Evolutionary conservation across 2,113 vertebrate species (phyloP).

Genomic region (Emberiza fucata): DNA sequence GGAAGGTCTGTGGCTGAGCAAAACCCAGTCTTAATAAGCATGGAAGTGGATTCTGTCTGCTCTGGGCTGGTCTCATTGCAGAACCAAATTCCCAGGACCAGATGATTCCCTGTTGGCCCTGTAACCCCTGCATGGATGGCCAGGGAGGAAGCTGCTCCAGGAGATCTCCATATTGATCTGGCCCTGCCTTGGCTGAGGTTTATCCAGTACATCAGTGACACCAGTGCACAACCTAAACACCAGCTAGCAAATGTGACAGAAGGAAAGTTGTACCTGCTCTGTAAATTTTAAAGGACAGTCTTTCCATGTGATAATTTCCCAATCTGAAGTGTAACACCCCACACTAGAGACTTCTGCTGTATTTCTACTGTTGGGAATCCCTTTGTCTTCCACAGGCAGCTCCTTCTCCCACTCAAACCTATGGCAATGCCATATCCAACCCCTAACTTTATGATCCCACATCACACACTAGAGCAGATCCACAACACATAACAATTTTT

Average conservation of each 20-base stretch:
- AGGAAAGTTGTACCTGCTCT: neutral
- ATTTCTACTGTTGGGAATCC: neutral
- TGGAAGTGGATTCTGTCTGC: conserved; percentile 6
- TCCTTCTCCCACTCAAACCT: neutral
- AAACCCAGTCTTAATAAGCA: conserved; percentile 7
- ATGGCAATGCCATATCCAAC: neutral
- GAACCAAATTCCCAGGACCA: neutral
- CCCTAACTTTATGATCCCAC: neutral
- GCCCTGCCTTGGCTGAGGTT: neutral
- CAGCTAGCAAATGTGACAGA: neutral
- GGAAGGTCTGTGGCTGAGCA: neutral
- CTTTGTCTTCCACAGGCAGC: neutral
- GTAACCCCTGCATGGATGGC: accelerated
- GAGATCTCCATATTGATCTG: accelerated
- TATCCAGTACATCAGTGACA: neutral
- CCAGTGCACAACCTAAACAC: neutral
- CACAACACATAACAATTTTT: neutral
- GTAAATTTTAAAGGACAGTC: neutral
- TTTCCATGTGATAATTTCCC: neutral
- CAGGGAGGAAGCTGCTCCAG: neutral
- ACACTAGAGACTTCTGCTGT: neutral
- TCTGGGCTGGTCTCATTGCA: neutral
- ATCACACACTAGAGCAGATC: neutral
- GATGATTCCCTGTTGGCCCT: neutral
- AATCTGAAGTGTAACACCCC: neutral